Evolutionary conservation across 2,797 vertebrate species (phyloP).

Genomic region (Hybognathus amarus): DNA sequence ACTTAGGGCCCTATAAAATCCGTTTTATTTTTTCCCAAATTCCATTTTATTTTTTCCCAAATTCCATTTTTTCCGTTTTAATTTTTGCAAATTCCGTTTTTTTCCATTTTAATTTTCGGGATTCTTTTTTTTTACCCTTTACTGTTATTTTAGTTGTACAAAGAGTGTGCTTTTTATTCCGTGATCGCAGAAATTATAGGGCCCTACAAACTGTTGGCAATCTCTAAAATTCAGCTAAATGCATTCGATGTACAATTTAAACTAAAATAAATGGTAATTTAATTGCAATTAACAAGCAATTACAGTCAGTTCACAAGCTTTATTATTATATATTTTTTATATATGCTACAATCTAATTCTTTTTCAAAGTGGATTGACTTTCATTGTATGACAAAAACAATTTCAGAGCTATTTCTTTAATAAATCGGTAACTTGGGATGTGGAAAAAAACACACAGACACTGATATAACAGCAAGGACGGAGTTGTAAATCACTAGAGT

Average conservation of each 20-base stretch:
- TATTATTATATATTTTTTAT: too few species aligned
- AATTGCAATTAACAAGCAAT: background rate
- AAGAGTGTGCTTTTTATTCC: too few species aligned
- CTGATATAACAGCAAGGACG: background rate
- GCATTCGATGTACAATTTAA: background rate
- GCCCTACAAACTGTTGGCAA: too few species aligned
- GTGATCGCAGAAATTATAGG: too few species aligned
- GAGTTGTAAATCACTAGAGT: background rate
- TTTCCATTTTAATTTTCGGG: too few species aligned
- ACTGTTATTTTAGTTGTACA: too few species aligned
- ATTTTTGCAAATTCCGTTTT: too few species aligned
- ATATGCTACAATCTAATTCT: background rate
- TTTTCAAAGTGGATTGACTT: background rate
- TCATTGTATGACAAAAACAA: background rate
- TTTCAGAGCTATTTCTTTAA: background rate
- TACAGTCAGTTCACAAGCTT: background rate
- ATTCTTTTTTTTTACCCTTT: too few species aligned
- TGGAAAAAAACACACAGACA: background rate
- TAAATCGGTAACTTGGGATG: background rate
- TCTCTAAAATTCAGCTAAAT: background rate
- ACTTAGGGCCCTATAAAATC: too few species aligned
- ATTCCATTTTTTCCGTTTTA: too few species aligned
- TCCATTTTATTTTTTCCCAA: too few species aligned
- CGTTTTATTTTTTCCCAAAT: too few species aligned
- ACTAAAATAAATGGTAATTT: background rate